Evolutionary conservation across 2,797 vertebrate genomes (phyloP), one percentile per base, ranked within the genome.

Genomic region (Helicolenus hilgendorfi): DNA sequence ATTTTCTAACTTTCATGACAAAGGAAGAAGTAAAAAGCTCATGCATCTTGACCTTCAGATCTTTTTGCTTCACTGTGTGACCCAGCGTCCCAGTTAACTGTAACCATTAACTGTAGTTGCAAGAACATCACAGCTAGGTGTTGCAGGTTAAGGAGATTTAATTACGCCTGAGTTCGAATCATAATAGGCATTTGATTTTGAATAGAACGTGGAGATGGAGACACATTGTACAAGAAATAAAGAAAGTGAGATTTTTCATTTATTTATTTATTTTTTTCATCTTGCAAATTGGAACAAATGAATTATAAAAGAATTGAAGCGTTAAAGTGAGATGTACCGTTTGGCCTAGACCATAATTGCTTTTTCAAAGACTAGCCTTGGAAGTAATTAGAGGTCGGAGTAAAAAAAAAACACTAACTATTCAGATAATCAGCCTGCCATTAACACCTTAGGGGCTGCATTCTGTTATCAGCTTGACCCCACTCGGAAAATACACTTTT

Each of bases 381-480:
- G 79, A 93, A 94, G 92, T 95, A 95, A 95, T 95, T 95, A 95
- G 90, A 91, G 90, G 91, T 92, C 67, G 45, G 69, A 89, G 87
- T 89, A 10, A 55, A 27, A 41, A 41, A 91, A 90, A 91, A 92
- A 94, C 81, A 94, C 83, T 88, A 92, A 92, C 89, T 80, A 83
- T 91, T 85, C 79, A 95, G 91, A 96, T 96, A 96, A 96, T 95
- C 92, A 94, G 83, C 81, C 70, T 87, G 90, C 94, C 91, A 95
- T 95, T 95, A 95, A 89, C 87, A 91, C 89, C 84, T 91, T 77
- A 55, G 81, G 86, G 92, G 83, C 64, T 84, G 63, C 76, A 76
- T 88, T 93, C 87, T 81, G 87, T 92, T 90, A 91, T 94, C 85
- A 84, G 80, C 72, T 87, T 92, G 89, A 95, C 94, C 92, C 86